Base-by-base conservation (phyloP, 2,113 vertebrate species). In the Pterocles burchelli region DNA sequence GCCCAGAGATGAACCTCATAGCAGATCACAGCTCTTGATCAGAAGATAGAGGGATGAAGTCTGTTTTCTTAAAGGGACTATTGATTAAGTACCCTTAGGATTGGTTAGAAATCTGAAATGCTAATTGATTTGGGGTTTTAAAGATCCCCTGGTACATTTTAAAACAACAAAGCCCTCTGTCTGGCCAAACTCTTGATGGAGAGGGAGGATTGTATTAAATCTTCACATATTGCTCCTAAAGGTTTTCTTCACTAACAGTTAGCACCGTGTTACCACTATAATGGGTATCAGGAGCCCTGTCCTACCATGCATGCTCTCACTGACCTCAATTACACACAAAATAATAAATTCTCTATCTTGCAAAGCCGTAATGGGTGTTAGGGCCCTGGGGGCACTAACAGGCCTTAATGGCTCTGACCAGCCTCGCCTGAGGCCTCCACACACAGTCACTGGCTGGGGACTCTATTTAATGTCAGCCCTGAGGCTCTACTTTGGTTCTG, bases 401-500 rank as follows among this genome's bases (percentile, higher is more conserved):
- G 33, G 14, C 17, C 52, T 52, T 48, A 58, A n/a, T 67, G 58
- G 33, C 20, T 11, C 34, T 66, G 25, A 75, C 18, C 22, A 34
- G 16, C 11, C 63, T 41, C 34, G 26, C 14, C 29, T 63, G 57
- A 5, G 13, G 4, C 22, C 52, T 71, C 12, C 80, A 28, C 62
- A 26, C 34, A 1, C 10, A 9, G 26, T 9, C 21, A 5, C 13
- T 17, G 25, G 9, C 20, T 36, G 25, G 43, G 36, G 10, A 57
- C 8, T 34, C 20, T 49, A 7, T 63, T 62, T 54, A 20, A 36
- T 5, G 24, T 66, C 51, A 74, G 38, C 4, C 20, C 29, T 26
- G 41, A 76, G 12, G 10, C 7, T 17, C 5, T n/a, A 2, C 2
- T 9, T 28, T 48, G 43, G 4, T 3, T n/a, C 2, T 62, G 5